Evolutionary conservation across 2,888 invertebrate genomes (phyloP).

Genomic region (Palloptera scutellata): DNA sequence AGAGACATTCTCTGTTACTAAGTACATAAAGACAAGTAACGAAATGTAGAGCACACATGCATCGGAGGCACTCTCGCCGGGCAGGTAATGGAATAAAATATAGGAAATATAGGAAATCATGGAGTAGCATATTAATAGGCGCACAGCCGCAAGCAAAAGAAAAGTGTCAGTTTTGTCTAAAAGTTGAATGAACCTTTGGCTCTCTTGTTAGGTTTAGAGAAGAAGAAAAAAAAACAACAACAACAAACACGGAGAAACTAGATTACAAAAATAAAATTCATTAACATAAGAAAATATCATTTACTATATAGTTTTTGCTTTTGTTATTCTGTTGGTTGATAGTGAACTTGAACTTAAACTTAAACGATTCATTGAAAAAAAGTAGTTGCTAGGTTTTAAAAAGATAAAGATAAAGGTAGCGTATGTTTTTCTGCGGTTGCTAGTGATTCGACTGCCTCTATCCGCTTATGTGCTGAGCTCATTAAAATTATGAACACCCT

Average conservation of each 20-base stretch:
- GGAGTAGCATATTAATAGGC: constrained; percentile 31
- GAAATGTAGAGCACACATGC: neutral
- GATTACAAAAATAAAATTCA: too few relatives aligned
- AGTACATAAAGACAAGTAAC: constrained; percentile 30
- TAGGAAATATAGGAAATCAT: constrained; percentile 33
- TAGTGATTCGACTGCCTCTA: too few relatives aligned
- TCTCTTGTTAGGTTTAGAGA: too few relatives aligned
- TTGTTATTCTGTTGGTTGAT: neutral
- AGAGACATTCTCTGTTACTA: neutral
- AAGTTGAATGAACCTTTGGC: constrained; percentile 4
- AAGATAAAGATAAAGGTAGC: too few relatives aligned
- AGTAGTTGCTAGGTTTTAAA: neutral
- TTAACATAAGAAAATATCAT: too few relatives aligned
- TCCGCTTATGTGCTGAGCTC: too few relatives aligned
- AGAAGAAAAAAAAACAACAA: too few relatives aligned
- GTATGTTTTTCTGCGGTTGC: too few relatives aligned
- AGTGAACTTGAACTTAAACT: constrained; percentile 10
- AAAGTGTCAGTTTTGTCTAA: too few relatives aligned
- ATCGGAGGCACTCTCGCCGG: neutral
- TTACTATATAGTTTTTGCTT: neutral
- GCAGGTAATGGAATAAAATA: neutral
- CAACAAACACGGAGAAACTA: too few relatives aligned
- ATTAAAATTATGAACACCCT: too few relatives aligned
- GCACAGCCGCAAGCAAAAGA: constrained; percentile 17
- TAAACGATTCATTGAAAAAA: neutral